A percentile compares a stretch with the other conserved stretches of the same genome.
phyloP scores from a whole-genome alignment of 2,113 vertebrate genomes.

The Ctenodactylus gundi region DNA sequence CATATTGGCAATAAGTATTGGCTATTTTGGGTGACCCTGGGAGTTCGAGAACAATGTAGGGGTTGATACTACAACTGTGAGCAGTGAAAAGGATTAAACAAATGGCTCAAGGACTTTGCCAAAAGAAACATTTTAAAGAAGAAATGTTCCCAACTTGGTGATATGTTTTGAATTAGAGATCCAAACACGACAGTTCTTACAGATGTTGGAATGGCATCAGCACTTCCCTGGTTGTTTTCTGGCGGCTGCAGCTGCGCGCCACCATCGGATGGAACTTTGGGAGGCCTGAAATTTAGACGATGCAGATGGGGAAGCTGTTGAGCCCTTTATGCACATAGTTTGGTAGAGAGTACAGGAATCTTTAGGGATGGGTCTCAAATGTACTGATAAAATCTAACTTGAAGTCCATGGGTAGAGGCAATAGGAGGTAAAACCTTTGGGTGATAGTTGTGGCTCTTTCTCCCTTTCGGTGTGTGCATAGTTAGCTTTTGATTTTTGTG shows the following conservation, averaged over 20 bases:
- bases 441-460: background rate
- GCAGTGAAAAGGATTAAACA: conserved; percentile 8
- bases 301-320: background rate
- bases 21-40: background rate
- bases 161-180: conserved; percentile 55
- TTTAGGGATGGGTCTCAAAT: background rate
- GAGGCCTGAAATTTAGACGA: background rate
- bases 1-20: background rate
- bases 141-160: background rate
- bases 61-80: background rate
- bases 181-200: conserved; percentile 47
- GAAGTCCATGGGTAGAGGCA: background rate
- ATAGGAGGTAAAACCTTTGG: background rate
- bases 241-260: background rate
- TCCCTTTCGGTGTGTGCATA: background rate
- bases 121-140: background rate
- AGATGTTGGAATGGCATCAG: conserved; percentile 48
- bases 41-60: conserved; percentile 3
- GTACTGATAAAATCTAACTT: background rate
- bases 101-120: background rate
- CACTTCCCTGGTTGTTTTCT: conserved; percentile 43
- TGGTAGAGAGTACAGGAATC: background rate
- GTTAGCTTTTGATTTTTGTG: background rate
- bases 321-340: background rate
- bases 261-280: background rate